phyloP scores from a whole-genome alignment of 1,140 invertebrate species.

The Rhizoglyphus robini region DNA sequence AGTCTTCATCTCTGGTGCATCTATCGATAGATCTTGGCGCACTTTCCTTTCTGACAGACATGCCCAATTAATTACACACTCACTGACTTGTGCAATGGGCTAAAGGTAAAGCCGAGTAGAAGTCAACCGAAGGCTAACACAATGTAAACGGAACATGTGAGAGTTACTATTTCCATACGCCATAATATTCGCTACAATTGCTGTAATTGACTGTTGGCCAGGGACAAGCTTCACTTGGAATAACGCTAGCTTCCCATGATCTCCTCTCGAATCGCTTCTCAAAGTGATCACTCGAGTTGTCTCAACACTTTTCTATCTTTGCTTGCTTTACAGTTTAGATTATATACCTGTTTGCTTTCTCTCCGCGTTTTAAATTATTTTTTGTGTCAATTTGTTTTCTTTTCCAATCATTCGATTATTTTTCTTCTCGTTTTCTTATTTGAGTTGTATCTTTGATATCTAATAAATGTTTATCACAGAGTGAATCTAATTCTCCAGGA shows the following conservation, averaged over 20 bases:
- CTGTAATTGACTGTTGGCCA: no score
- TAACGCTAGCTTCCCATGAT: constrained; percentile 28
- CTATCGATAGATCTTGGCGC: no score
- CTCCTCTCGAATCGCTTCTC: constrained; percentile 26
- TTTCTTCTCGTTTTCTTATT: neutral
- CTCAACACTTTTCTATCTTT: neutral
- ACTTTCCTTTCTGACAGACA: neutral
- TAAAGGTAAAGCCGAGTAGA: no score
- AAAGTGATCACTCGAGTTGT: constrained; percentile 30
- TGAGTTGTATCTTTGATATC: neutral
- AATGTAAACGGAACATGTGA: no score
- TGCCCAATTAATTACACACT: neutral
- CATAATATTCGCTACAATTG: no score
- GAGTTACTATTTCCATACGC: no score
- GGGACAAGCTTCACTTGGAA: constrained; percentile 27
- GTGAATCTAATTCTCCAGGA: constrained; percentile 68
- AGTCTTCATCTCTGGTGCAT: no score
- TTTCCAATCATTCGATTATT: neutral
- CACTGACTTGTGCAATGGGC: no score
- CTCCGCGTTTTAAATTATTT: constrained; percentile 18
- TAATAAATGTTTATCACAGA: constrained; percentile 40
- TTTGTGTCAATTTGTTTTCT: constrained; percentile 18
- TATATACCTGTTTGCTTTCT: constrained; percentile 22
- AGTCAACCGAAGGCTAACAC: no score
- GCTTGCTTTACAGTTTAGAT: neutral